Evolutionary conservation across 2,888 invertebrate genomes (phyloP), one percentile per base, ranked within the genome.

Genomic region (Ligdia adustata): DNA sequence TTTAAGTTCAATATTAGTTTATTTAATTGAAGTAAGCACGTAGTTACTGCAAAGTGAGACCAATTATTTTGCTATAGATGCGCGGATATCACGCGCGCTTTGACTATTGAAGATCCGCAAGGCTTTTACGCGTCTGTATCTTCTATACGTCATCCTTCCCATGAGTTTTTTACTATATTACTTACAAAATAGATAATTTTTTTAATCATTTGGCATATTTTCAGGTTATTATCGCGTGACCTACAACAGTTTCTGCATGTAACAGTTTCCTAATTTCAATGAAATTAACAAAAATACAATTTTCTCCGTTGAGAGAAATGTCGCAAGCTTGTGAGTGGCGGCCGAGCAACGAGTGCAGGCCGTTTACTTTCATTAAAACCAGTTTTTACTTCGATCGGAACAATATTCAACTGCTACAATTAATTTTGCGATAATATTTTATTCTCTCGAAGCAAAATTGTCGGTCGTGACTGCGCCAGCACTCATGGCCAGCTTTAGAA

Each of bases 401-500:
- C 55, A 55, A 59, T 64, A 52, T 62, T 50, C 57, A 60, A 57
- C 56, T 52, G 54, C 55, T 66, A 64, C 60, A 66, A 62, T 66
- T 64, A 64, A 52, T 37, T 37, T 27, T 16, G 27, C 46, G 1
- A 22, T 22, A 22, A 6, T 2, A 22, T 16, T 22, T 22, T 64
- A 66, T 68, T 76, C 68, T 70, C 69, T 69, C 61, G 54, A 56
- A 51, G 66, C 67, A 62, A 75, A 78, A 69, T 77, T 75, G 73
- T 74, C 69, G 62, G 64, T 82, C 80, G 81, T 82, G 80, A 80
- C 81, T 71, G 70, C 69, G 66, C 74, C 74, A 78, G 79, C 83
- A 87, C 85, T 87, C 88, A 88, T 82, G 88, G 88, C 72, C 88
- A 81, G 66, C 78, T 84, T 83, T 88, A 87, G 88, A 88, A 88